Conservation (phyloP, 2,797 vertebrate species). For the Onychomys leucogaster region DNA sequence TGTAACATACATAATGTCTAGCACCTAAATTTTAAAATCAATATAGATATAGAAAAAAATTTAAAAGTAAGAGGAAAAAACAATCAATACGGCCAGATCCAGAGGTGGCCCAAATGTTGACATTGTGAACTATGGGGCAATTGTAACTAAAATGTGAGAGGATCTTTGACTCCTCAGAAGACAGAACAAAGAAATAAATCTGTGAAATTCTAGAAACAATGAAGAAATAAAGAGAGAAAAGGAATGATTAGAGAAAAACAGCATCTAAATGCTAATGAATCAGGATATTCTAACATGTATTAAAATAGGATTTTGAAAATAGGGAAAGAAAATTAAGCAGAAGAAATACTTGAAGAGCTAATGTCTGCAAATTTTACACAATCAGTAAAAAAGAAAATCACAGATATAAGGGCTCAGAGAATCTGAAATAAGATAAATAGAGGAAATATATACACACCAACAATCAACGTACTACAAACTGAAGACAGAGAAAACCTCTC, state of each 20-base stretch:
- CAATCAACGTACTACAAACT: neutral
- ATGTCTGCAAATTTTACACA: neutral
- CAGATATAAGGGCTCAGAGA: neutral
- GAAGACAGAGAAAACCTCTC: neutral
- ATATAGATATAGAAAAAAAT: neutral
- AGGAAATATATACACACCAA: neutral
- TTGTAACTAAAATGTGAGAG: neutral
- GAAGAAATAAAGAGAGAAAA: neutral
- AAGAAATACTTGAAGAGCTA: conserved; percentile 27
- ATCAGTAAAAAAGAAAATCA: neutral
- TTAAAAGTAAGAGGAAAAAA: neutral
- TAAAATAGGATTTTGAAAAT: conserved; percentile 2
- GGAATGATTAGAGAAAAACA: neutral
- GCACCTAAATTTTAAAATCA: neutral
- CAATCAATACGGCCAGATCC: neutral
- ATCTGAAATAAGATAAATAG: neutral
- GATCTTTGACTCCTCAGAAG: neutral
- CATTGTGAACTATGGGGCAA: neutral
- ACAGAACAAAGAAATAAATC: conserved; percentile 5
- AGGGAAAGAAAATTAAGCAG: neutral
- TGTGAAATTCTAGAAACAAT: neutral
- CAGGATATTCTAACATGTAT: neutral
- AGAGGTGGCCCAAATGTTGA: neutral
- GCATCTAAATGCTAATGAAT: neutral
- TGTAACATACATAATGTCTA: neutral